Evolutionary conservation across 2,888 invertebrate genomes (phyloP).

Genomic region (Eutolmus rufibarbis): DNA sequence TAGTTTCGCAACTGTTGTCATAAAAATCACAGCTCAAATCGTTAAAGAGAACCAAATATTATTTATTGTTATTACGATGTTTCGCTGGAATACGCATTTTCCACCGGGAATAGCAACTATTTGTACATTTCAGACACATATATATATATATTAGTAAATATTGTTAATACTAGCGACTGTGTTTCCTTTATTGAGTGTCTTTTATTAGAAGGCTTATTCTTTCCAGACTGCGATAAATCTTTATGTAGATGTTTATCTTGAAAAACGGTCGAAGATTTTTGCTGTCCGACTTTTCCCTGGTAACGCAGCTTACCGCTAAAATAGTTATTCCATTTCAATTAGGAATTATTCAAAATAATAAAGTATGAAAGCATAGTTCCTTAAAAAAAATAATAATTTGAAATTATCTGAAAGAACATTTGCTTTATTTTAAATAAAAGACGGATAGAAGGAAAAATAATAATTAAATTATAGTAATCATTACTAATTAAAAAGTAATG

Average conservation of each 20-base stretch:
- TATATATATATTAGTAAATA: constrained; percentile 11
- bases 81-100: background rate
- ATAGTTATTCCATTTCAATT: too few relatives aligned
- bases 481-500: too few relatives aligned
- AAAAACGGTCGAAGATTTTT: background rate
- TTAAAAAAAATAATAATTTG: too few relatives aligned
- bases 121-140: background rate
- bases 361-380: too few relatives aligned
- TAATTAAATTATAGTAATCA: too few relatives aligned
- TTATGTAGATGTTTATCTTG: background rate
- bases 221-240: background rate
- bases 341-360: too few relatives aligned
- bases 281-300: background rate
- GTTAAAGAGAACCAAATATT: constrained; percentile 10
- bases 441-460: too few relatives aligned
- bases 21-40: background rate
- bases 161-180: background rate
- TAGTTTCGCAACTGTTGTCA: background rate
- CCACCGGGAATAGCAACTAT: background rate
- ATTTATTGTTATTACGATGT: constrained; percentile 1
- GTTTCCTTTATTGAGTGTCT: background rate
- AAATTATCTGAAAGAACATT: too few relatives aligned
- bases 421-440: too few relatives aligned
- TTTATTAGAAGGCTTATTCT: background rate
- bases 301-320: too few relatives aligned